Base-by-base conservation (phyloP, 2,797 vertebrate genomes). In the Remorina albescens region DNA sequence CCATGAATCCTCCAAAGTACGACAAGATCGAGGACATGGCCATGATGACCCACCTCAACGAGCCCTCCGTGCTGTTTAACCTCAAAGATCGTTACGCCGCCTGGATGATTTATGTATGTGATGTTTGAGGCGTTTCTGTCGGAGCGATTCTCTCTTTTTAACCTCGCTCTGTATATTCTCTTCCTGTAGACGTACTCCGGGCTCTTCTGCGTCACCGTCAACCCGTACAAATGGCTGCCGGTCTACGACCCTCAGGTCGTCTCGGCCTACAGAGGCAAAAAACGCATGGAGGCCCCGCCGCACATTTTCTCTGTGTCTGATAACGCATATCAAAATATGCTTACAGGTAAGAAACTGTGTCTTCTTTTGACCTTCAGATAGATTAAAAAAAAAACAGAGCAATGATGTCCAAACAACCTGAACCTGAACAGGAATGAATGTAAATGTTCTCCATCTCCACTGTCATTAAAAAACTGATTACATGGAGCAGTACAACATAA, bases 271-370 rank as follows among this genome's bases (percentile, higher is more conserved):
- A 87, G 94, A 36, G 95, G 96, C 63, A 96, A 97, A 67, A 97
- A 97, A 81, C 91, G 94, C 39, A 92, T 95, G 87, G 96, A 96
- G 73, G 93, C 93, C 6, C 95, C 95, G 0, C 96, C 96, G 0
- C 96, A 96, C 84, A 96, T 96, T 83, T 96, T 96, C 93, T 95
- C 95, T 54, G 95, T 97, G 72, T 96, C 96, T 25, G 96, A 97
- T 85, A 97, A 95, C 0, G 95, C 95, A 8, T 97, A 96, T 90
- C 96, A 97, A 91, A 96, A 93, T 88, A 95, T 95, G 94, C 87
- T 91, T 16, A 93, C 95, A 62, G 96, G 95, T 97, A 21, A 71
- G 61, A 28, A 54, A 16, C n/a, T n/a, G n/a, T n/a, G n/a, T n/a
- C n/a, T n/a, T n/a, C n/a, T n/a, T n/a, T n/a, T n/a, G n/a, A n/a